Base-by-base conservation (phyloP, 2,113 vertebrate genomes). In the Sylvia atricapilla region DNA sequence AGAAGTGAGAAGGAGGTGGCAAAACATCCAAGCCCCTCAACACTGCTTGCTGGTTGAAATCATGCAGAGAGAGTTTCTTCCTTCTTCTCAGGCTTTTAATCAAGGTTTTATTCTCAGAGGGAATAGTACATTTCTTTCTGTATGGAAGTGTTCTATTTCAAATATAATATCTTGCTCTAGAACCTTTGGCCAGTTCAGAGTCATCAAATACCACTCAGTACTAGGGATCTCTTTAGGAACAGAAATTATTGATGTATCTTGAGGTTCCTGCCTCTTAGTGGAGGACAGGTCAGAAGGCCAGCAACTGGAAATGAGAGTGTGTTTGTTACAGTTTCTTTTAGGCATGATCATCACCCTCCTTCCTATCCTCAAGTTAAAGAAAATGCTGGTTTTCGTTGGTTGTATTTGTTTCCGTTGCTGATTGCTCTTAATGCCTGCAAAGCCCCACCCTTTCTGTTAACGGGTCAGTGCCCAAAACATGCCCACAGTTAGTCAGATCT, bases 401-500 rank as follows among this genome's bases (percentile, higher is more conserved):
- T 27, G 28, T 62, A 24, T 84, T 95, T 94, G 56, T 93, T 97
- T 96, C 88, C 66, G 74, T 46, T 89, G 67, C 81, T 72, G 74
- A 76, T 94, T 84, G 66, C 75, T 75, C 49, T 46, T 76, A 83
- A 76, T 75, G 80, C 85, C 87, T 83, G 75, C 39, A 79, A 90
- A 93, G 67, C 86, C 67, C 80, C 83, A 94, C 90, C 93, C 81
- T 87, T 91, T 90, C 77, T 88, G 39, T 97, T 95, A 95, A 95
- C 17, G 69, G 95, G 69, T 94, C 91, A 97, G 85, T 95, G 91
- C 95, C 91, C 86, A 95, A 92, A 93, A 81, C 84, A 79, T 74
- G 64, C 62, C 78, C 84, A 41, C 86, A 92, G 46, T 73, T 92
- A 60, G 63, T 91, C 86, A 92, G 86, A 73, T 74, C 81, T 80